Base-by-base conservation (phyloP, 2,888 invertebrate genomes). In the Cheilosia variabilis region DNA sequence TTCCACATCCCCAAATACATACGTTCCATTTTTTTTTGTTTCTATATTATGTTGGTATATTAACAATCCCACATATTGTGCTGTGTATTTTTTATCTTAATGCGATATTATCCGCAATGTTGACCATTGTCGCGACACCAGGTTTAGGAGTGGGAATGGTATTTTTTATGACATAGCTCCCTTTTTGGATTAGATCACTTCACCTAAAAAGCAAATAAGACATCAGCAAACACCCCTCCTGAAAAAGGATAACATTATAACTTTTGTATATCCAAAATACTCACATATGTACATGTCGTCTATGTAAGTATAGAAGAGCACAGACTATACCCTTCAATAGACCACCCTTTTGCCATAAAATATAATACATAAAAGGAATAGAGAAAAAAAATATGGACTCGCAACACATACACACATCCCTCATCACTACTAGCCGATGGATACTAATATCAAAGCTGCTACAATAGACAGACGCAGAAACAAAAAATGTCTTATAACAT, bases 51-150 rank as follows among this genome's bases (percentile, higher is more conserved):
- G 52, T 57, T 5, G 71, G 41, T 57, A 52, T 71, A 78, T 71
- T 57, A 78, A 65, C 71, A 71, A 71, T 78, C 63, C 69, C 71
- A 78, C 57, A 71, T 71, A 78, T 78, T 57, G 63, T 71, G 58
- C 58, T 78, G 50, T 78, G 53, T 71, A 58, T 71, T 78, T 71
- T 78, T 78, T 78, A 78, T 78, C 78, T 78, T 78, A 78, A 78
- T 78, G 78, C 65, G 78, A 71, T 78, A 63, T 71, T 71, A 78
- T 78, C 71, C 78, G 63, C 71, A 58, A 52, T 65, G 55, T 57
- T 71, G 71, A 71, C 78, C 69, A 71, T 71, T 78, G 69, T 78
- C 78, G 43, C 78, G 77, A 69, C 27, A 47, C 24, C 55, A 65
- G 45, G 24, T 13, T 17, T 41, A 27, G 43, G 65, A 43, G 60